phyloP scores from a whole-genome alignment of 1,140 invertebrate species.

The Eciton burchellii region DNA sequence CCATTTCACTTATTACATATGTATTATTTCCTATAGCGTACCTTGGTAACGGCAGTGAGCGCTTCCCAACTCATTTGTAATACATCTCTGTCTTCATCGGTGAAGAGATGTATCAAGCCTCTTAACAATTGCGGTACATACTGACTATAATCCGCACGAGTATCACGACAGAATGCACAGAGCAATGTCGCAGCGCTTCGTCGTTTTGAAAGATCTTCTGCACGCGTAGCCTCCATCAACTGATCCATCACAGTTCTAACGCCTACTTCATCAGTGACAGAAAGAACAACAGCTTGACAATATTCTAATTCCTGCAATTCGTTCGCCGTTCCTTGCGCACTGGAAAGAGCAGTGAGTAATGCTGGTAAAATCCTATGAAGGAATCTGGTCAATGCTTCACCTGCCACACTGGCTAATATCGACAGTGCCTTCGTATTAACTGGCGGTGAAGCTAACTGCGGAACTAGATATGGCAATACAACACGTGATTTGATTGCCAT shows the following conservation, averaged over 20 bases:
- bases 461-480: slow-evolving; percentile 97
- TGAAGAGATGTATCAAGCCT: slow-evolving; percentile 94
- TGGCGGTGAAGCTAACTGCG: slow-evolving; percentile 94
- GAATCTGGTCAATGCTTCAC: slow-evolving; percentile 96
- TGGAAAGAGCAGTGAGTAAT: slow-evolving; percentile 91
- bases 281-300: slow-evolving; percentile 96
- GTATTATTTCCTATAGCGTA: slow-evolving; percentile 68
- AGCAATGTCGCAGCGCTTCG: slow-evolving; percentile 94
- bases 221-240: slow-evolving; percentile 92
- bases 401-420: slow-evolving; percentile 96
- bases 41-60: slow-evolving; percentile 95
- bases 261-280: slow-evolving; percentile 94
- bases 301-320: slow-evolving; percentile 95
- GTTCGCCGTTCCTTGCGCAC: slow-evolving; percentile 89
- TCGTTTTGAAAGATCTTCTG: slow-evolving; percentile 88
- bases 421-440: slow-evolving; percentile 97
- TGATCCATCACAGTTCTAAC: slow-evolving; percentile 96
- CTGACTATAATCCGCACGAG: slow-evolving; percentile 93
- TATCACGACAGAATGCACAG: slow-evolving; percentile 95
- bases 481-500: slow-evolving; percentile 98
- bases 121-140: slow-evolving; percentile 95
- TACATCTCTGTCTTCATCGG: slow-evolving; percentile 92
- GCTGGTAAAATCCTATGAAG: slow-evolving; percentile 96
- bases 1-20: neutral
- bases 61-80: slow-evolving; percentile 95